Conservation (phyloP, 2,797 vertebrate species). For the Aulostomus chinensis region DNA sequence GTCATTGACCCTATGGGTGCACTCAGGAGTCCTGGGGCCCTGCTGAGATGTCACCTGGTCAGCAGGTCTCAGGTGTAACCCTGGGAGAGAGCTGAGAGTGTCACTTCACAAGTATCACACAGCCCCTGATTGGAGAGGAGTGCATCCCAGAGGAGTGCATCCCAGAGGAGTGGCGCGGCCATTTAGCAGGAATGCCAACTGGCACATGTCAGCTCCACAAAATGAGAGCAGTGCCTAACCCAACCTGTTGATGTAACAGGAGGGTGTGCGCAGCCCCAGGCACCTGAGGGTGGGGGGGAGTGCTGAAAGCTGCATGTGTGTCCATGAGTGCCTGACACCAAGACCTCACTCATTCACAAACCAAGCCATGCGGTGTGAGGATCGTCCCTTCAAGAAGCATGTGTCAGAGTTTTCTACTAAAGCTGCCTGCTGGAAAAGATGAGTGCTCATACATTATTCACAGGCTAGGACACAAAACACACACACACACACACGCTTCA, state of each 20-base stretch:
- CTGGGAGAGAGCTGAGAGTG: too few species aligned
- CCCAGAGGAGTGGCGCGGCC: too few species aligned
- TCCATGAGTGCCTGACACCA: neutral
- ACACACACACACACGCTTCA: conserved; percentile 26
- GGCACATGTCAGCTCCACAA: too few species aligned
- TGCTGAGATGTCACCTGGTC: too few species aligned
- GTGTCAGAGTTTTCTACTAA: conserved; percentile 59
- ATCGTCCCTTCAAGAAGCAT: conserved; percentile 62
- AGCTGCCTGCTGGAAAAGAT: conserved; percentile 62
- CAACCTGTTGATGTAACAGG: conserved; percentile 56
- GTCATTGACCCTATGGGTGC: too few species aligned
- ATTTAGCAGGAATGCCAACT: too few species aligned
- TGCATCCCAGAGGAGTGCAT: too few species aligned
- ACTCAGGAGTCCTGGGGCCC: too few species aligned
- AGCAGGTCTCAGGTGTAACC: too few species aligned
- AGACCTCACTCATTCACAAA: conserved; percentile 68
- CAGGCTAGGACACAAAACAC: conserved; percentile 38
- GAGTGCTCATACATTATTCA: conserved; percentile 73
- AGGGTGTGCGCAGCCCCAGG: conserved; percentile 45
- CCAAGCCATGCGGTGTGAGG: conserved; percentile 49
- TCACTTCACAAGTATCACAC: too few species aligned
- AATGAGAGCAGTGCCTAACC: too few species aligned
- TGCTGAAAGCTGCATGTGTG: conserved; percentile 36
- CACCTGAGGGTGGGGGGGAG: conserved; percentile 47
- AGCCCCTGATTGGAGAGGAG: too few species aligned